Base-by-base conservation (phyloP, 2,797 vertebrate species). In the Discoglossus pictus region DNA sequence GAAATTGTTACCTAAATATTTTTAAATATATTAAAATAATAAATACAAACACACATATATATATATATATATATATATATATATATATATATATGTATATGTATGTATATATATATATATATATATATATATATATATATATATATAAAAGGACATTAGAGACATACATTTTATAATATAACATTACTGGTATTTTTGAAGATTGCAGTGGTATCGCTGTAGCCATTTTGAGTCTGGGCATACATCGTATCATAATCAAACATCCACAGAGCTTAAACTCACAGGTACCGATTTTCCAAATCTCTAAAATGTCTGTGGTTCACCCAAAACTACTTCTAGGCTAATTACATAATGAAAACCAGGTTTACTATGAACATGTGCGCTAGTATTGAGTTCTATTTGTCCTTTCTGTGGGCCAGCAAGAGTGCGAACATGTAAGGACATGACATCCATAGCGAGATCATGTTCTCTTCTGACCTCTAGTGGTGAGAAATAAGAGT, bases 341-440 rank as follows among this genome's bases (percentile, higher is more conserved):
- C 54, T 52, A 68, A 68, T 61, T 68, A 52, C 25, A 7, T 68
- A 68, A 68, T 68, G 50, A 27, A 43, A 53, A 68, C 12, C 66
- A 68, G 27, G 40, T 61, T 60, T 16, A 7, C 17, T 51, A 31
- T 42, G 23, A 11, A 27, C 12, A 16, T 39, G 40, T 16, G 2
- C n/a, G n/a, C 47, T 42, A 10, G 13, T 50, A 13, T 8, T 16
- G 13, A 53, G 31, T 13, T 13, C 42, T 21, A 13, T 27, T n/a
- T n/a, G 24, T 27, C 8, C 36, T 38, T 36, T 39, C 2, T 43
- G 54, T 20, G 23, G 2, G n/a, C 11, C 7, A 58, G 6, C n/a
- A n/a, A n/a, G n/a, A n/a, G n/a, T n/a, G n/a, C n/a, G n/a, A n/a
- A n/a, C n/a, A n/a, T n/a, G n/a, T 17, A 34, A 40, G 20, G 21